Percentiles rank a stretch among this genome's conserved stretches.
phyloP scores from a whole-genome alignment of 1,140 invertebrate genomes.

The Meloidogyne floridensis region DNA sequence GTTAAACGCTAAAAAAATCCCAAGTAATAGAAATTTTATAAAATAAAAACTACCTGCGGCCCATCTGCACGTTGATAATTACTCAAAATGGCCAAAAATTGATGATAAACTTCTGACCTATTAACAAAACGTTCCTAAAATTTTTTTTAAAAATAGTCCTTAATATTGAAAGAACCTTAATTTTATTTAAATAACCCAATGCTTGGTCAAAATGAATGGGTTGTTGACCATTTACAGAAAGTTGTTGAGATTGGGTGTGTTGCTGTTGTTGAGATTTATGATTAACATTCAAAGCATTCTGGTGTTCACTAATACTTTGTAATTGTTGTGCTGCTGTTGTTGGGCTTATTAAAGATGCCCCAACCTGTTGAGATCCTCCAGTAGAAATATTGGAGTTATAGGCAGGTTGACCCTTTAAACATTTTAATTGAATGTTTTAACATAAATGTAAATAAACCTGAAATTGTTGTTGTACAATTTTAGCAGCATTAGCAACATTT shows the following conservation, averaged over 20 bases:
- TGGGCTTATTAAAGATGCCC: not conserved
- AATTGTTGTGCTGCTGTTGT: constrained; percentile 10
- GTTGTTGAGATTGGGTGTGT: not conserved
- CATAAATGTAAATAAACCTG: not conserved
- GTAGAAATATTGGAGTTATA: not conserved
- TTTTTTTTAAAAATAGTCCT: not conserved
- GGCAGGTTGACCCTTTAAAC: not conserved
- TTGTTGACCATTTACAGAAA: constrained; percentile 26
- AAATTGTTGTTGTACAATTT: constrained; percentile 13
- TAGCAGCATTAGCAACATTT: not conserved
- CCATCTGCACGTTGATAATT: constrained; percentile 34
- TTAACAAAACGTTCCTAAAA: constrained; percentile 41
- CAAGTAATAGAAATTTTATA: not conserved
- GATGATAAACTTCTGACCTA: constrained; percentile 40
- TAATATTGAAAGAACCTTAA: constrained; percentile 31
- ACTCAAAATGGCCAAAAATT: constrained; percentile 40
- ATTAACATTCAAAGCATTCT: not conserved
- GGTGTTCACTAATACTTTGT: not conserved
- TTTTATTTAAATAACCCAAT: constrained; percentile 41
- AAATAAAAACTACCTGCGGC: constrained; percentile 11
- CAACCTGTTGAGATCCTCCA: not conserved
- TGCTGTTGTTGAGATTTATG: constrained; percentile 20
- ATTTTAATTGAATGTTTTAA: not conserved
- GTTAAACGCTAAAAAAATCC: constrained; percentile 24
- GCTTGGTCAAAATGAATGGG: constrained; percentile 44